A percentile compares a stretch with the other conserved stretches of the same genome.
Conservation (phyloP, 1,140 invertebrate genomes). For the Venustaconcha ellipsiformis region DNA sequence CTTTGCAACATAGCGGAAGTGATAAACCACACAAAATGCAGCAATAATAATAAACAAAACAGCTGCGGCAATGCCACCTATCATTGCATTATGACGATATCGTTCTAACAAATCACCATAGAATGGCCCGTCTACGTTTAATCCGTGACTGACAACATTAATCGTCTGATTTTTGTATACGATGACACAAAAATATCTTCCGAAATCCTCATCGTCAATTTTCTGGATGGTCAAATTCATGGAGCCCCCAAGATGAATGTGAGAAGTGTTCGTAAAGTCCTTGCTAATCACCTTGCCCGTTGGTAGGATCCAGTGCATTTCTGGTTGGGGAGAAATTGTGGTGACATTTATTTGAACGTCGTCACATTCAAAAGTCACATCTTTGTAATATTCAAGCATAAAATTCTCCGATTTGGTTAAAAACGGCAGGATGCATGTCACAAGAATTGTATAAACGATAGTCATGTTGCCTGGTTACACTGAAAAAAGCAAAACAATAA, state of each 20-base stretch:
- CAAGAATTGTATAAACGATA: too few relatives aligned
- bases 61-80: conserved; percentile 23
- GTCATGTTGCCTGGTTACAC: too few relatives aligned
- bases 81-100: conserved; percentile 17
- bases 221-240: conserved; percentile 12
- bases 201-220: conserved; percentile 21
- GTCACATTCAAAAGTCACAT: conserved; percentile 5
- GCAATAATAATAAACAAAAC: conserved; percentile 17
- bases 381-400: conserved; percentile 8
- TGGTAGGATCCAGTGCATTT: conserved; percentile 14
- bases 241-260: conserved; percentile 9
- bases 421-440: background rate
- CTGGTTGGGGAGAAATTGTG: background rate
- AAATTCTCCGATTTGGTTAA: background rate
- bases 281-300: conserved; percentile 5
- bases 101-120: conserved; percentile 18
- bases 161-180: conserved; percentile 12
- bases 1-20: conserved; percentile 1
- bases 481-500: too few relatives aligned
- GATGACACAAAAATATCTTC: conserved; percentile 17
- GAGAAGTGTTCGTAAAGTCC: background rate
- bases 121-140: conserved; percentile 17
- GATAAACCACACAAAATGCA: conserved; percentile 11
- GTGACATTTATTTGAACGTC: conserved; percentile 1
- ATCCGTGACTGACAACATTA: conserved; percentile 5